Percentiles rank a stretch among this genome's conserved stretches.
These are phyloP conservation scores for Melolontha melolontha DNA, from an alignment of 2,888 invertebrate genomes.

Conservation along the genomic window DNA sequence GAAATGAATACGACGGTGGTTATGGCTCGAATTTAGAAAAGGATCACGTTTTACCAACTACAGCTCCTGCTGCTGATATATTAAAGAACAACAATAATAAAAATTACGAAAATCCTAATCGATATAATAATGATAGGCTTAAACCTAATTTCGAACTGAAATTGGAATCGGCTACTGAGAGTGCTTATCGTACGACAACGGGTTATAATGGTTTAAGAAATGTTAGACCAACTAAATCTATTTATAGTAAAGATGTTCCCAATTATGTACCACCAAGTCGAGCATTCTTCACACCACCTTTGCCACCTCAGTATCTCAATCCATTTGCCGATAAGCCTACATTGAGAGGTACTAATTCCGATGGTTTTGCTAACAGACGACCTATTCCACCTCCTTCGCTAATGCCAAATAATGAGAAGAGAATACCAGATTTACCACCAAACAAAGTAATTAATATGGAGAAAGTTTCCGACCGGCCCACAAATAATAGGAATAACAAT, in stretches of 20 bases:
- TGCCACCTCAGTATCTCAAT: constrained; percentile 86
- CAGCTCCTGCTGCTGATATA: constrained; percentile 83
- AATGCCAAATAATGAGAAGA: constrained; percentile 80
- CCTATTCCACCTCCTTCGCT: constrained; percentile 87
- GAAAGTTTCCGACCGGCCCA: constrained; percentile 50
- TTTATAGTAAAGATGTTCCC: constrained; percentile 78
- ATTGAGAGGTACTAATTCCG: constrained; percentile 74
- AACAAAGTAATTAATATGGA: constrained; percentile 61
- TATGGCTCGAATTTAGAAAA: constrained; percentile 80
- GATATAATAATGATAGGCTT: constrained; percentile 66
- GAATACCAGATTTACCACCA: constrained; percentile 77
- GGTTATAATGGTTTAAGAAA: constrained; percentile 72
- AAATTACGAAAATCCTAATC: constrained; percentile 79
- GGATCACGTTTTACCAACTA: constrained; percentile 80
- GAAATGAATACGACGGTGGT: constrained; percentile 55
- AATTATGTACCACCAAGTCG: constrained; percentile 87
- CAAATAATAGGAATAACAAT: constrained; percentile 42
- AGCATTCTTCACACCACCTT: constrained; percentile 81
- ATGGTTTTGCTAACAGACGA: constrained; percentile 77
- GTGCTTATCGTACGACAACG: constrained; percentile 61
- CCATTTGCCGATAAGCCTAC: constrained; percentile 93
- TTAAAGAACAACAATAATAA: constrained; percentile 82
- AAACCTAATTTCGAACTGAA: constrained; percentile 58
- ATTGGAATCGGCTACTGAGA: constrained; percentile 60
- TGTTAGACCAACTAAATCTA: constrained; percentile 72